Evolutionary conservation across 1,140 invertebrate genomes (phyloP).

Genomic region (Ips typographus): DNA sequence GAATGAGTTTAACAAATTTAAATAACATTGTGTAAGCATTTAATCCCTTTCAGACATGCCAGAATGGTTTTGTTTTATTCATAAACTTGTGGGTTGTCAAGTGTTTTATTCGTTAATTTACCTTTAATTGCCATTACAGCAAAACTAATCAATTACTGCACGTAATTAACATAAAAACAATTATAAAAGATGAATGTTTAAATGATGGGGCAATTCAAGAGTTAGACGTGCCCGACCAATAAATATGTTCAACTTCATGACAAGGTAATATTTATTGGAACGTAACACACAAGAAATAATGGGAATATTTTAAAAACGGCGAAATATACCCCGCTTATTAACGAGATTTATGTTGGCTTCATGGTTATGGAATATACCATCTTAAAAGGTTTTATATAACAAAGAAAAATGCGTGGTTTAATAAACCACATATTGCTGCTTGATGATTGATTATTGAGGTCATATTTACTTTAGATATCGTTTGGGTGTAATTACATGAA

Average conservation of each 20-base stretch:
- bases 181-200: conserved; percentile 12
- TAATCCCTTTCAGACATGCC: no score
- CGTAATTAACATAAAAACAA: conserved; percentile 12
- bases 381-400: conserved; percentile 4
- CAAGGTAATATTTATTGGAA: conserved; percentile 17
- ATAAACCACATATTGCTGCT: conserved; percentile 1
- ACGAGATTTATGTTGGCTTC: conserved; percentile 5
- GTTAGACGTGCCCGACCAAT: conserved; percentile 13
- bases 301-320: conserved; percentile 11
- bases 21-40: no score
- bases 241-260: conserved; percentile 17
- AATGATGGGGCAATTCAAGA: conserved; percentile 4
- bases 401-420: conserved; percentile 3
- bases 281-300: conserved; percentile 14
- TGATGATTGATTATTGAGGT: not conserved
- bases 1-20: no score
- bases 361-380: conserved; percentile 3
- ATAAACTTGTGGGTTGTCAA: no score
- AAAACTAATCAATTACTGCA: not conserved
- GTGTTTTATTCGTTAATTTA: no score
- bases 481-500: not conserved
- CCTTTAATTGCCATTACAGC: not conserved
- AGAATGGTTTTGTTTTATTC: no score
- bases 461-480: not conserved
- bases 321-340: conserved; percentile 17